Evolutionary conservation across 2,888 invertebrate genomes (phyloP), one percentile per base, ranked within the genome.

Genomic region (Melinaea marsaeus): DNA sequence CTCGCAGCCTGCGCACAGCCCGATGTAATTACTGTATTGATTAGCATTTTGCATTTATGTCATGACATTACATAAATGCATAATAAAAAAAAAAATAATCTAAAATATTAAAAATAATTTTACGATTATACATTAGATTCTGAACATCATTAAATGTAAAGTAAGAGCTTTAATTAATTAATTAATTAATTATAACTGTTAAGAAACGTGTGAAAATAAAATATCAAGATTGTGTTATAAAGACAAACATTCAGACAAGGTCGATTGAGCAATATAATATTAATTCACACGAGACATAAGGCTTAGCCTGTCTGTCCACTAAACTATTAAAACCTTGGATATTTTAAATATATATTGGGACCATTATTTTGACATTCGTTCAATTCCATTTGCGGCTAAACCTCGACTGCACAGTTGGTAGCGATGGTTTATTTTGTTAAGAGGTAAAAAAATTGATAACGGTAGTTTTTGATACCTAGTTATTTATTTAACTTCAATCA

Each of bases 241-340:
- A 9, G 48, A 47, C 61, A 57, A 61, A 61, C 48, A 32, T 13
- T 22, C 48, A 48, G 9, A 42, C 60, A 33, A 61, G 57, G 61
- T 57, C 61, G 61, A 51, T 61, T 57, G 13, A 13, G 61, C 57
- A 61, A 61, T 32, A 48, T 48, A 37, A 42, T 51, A 51, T 51
- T 32, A 51, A 51, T 51, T 51, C 51, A 51, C 51, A 51, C 51
- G 51, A 51, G 9, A 51, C 3, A 32, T 32, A 3, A 9, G 7
- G 6, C 42, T 42, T 42, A 42, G 42, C 3, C 42, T 9, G 42
- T 37, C 37, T 37, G 37, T 37, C 37, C 7, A 7, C 7, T 6
- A 48, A 4, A 3, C 5, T 3, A 48, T 22, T n/a, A 48, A 48
- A 48, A 22, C 48, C 48, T 48, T 48, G 48, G 37, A 7, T 7